These are phyloP conservation scores for Phrixothrix hirtus DNA, from an alignment of 2,888 invertebrate genomes.

Conservation along the genomic window DNA sequence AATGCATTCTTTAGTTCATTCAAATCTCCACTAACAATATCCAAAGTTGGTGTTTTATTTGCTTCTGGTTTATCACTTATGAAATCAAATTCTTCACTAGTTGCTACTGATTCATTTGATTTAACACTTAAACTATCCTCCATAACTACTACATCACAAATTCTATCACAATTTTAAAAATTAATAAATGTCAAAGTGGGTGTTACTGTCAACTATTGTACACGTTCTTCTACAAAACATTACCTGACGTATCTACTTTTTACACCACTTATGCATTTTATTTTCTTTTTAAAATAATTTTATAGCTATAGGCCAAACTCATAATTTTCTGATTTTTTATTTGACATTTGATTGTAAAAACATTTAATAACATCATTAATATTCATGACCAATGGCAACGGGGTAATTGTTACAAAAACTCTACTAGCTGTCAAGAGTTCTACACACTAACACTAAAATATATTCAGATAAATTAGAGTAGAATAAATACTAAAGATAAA, in stretches of 20 bases:
- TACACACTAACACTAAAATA: too few species aligned
- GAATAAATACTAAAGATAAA: too few species aligned
- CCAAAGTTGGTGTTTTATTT: conserved; percentile 61
- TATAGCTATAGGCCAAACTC: too few species aligned
- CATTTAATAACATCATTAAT: too few species aligned
- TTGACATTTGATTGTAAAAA: too few species aligned
- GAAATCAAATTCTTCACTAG: conserved; percentile 73
- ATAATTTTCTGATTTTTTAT: too few species aligned
- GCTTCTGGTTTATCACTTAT: conserved; percentile 61
- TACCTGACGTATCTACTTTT: not conserved
- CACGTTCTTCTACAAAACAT: not conserved
- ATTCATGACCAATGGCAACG: too few species aligned
- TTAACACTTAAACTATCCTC: conserved; percentile 70
- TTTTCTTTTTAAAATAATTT: too few species aligned
- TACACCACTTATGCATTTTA: too few species aligned
- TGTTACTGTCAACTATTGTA: conserved; percentile 4
- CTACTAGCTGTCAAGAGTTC: too few species aligned
- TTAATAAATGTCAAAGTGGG: conserved; percentile 11
- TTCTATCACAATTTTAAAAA: conserved; percentile 3
- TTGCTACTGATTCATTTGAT: conserved; percentile 71
- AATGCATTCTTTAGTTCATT: conserved; percentile 66
- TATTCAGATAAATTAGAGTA: too few species aligned
- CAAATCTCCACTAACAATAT: conserved; percentile 66
- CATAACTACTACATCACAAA: conserved; percentile 53
- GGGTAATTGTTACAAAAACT: too few species aligned